These are phyloP conservation scores for Cyprinus carpio DNA, from an alignment of 2,113 vertebrate genomes.

Conservation along the genomic window DNA sequence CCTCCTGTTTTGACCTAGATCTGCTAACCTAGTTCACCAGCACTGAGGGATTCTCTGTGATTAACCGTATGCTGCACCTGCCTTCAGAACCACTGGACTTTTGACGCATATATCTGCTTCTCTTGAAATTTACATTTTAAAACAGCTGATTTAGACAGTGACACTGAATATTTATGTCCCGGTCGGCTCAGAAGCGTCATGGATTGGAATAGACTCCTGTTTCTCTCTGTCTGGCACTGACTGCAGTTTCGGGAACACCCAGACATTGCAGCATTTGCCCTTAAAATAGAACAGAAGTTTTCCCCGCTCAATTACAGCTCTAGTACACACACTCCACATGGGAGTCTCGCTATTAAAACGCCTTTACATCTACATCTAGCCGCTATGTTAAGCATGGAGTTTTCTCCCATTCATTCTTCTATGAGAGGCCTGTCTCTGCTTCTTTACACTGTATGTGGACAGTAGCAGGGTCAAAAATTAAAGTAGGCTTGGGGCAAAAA, in stretches of 20 bases:
- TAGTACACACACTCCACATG: constrained; percentile 1
- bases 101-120: background rate
- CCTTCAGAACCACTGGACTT: background rate
- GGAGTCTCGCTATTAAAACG: background rate
- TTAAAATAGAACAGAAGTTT: constrained; percentile 72
- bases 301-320: constrained; percentile 30
- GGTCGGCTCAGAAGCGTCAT: background rate
- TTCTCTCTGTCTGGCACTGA: constrained; percentile 43
- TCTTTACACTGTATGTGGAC: too few relatives aligned
- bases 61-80: background rate
- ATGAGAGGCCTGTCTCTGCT: too few relatives aligned
- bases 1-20: constrained; percentile 69
- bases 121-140: background rate
- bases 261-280: constrained; percentile 67
- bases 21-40: constrained; percentile 69
- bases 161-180: background rate
- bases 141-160: background rate
- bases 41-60: constrained; percentile 8
- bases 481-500: too few relatives aligned
- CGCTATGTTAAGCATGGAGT: too few relatives aligned
- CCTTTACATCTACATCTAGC: background rate
- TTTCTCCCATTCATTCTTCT: too few relatives aligned
- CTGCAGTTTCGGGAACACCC: constrained; percentile 64
- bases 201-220: constrained; percentile 42
- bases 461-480: too few relatives aligned